phyloP scores from a whole-genome alignment of 1,140 invertebrate species.

The Araneus ventricosus region DNA sequence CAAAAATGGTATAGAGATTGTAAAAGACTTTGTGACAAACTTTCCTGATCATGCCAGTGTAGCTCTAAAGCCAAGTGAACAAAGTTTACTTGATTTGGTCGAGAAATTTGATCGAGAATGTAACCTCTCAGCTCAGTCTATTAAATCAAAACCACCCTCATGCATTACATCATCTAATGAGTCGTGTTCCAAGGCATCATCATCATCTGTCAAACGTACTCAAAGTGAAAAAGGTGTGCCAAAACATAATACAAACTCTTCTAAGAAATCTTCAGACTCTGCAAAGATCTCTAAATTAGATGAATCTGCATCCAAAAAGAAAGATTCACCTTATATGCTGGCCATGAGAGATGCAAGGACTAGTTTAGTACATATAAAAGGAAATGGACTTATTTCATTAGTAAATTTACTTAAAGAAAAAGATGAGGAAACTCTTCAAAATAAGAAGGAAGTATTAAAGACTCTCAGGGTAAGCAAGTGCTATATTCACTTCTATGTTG shows the following conservation, averaged over 20 bases:
- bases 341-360: slow-evolving; percentile 86
- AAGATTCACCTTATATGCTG: slow-evolving; percentile 70
- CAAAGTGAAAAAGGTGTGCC: slow-evolving; percentile 8
- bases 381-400: slow-evolving; percentile 88
- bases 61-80: background rate
- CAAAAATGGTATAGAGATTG: background rate
- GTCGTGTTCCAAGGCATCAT: background rate
- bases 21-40: slow-evolving; percentile 20
- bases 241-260: background rate
- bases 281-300: background rate
- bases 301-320: slow-evolving; percentile 32
- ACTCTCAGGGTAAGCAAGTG: slow-evolving; percentile 83
- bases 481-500: background rate
- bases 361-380: slow-evolving; percentile 88
- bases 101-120: background rate
- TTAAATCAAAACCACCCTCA: background rate
- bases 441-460: slow-evolving; percentile 85
- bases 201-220: background rate
- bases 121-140: background rate
- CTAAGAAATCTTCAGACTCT: background rate
- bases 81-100: background rate
- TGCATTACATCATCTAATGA: background rate
- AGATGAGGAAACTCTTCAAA: slow-evolving; percentile 84
- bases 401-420: slow-evolving; percentile 86
- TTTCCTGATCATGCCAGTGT: background rate